Conservation (phyloP, 2,113 vertebrate species). For the Neolamprologus variostigma region DNA sequence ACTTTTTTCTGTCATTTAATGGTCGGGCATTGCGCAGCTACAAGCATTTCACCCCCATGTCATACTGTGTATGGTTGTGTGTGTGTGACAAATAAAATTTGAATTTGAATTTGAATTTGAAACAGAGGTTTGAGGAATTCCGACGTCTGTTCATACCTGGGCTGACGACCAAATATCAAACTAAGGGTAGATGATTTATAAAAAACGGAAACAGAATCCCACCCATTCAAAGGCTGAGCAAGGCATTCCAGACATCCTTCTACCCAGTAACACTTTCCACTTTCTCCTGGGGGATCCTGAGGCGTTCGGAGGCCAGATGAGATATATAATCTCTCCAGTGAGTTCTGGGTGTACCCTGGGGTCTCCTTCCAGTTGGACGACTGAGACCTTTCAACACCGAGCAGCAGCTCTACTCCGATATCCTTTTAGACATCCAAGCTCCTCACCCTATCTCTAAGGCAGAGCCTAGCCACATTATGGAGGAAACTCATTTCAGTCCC, state of each 20-base stretch:
- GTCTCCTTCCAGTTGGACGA: not conserved
- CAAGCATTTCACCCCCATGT: no score
- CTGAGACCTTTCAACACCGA: not conserved
- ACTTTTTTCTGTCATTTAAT: no score
- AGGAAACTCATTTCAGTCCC: not conserved
- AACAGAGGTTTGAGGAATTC: not conserved
- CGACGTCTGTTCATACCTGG: not conserved
- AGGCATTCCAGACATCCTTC: not conserved
- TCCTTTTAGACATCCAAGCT: not conserved
- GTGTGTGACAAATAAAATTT: no score
- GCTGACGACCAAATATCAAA: not conserved
- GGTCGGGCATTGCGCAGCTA: no score
- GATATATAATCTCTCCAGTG: not conserved
- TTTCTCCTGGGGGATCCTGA: not conserved
- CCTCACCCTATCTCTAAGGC: not conserved
- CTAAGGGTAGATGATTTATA: not conserved
- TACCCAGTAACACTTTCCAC: not conserved
- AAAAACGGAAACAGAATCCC: not conserved
- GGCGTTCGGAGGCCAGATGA: not conserved
- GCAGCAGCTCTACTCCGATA: not conserved
- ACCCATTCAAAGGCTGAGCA: not conserved
- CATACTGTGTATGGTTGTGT: no score
- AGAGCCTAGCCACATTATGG: not conserved
- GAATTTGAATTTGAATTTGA: no score
- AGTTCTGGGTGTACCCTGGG: not conserved